Conservation (phyloP, 1,140 invertebrate genomes). For the Achatina immaculata region DNA sequence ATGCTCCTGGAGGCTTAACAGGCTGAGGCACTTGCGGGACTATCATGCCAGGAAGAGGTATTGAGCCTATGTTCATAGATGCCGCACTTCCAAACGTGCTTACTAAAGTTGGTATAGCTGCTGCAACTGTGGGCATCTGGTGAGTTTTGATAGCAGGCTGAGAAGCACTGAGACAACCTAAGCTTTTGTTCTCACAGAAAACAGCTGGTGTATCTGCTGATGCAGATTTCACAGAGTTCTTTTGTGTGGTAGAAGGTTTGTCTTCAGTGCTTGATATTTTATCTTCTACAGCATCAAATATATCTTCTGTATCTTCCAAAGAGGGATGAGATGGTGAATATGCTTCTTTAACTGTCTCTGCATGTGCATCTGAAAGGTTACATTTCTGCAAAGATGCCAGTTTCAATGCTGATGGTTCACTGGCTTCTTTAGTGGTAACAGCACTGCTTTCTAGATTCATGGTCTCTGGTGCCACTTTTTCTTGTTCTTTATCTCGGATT, state of each 20-base stretch:
- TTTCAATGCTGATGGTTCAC: not conserved
- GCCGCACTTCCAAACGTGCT: not conserved
- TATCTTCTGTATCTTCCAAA: conserved; percentile 27
- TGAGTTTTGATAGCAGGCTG: too few relatives aligned
- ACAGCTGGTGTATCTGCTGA: too few relatives aligned
- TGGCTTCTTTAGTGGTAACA: not conserved
- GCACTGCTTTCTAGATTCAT: too few relatives aligned
- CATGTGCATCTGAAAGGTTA: not conserved
- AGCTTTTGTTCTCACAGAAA: too few relatives aligned
- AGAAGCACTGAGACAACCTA: too few relatives aligned
- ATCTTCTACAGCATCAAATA: not conserved
- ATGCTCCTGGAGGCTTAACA: not conserved
- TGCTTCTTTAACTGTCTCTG: conserved; percentile 2
- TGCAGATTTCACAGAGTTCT: too few relatives aligned
- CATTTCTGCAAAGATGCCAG: too few relatives aligned
- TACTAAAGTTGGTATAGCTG: not conserved
- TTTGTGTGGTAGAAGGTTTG: not conserved
- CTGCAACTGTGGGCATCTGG: too few relatives aligned
- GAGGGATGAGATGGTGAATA: conserved; percentile 36
- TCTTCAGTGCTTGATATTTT: not conserved
- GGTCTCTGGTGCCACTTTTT: too few relatives aligned
- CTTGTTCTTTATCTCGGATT: too few relatives aligned
- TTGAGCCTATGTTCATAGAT: not conserved
- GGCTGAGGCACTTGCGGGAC: not conserved
- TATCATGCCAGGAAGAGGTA: not conserved